Conservation (phyloP, 2,113 vertebrate species). For the Ptychochromis oligacanthus region DNA sequence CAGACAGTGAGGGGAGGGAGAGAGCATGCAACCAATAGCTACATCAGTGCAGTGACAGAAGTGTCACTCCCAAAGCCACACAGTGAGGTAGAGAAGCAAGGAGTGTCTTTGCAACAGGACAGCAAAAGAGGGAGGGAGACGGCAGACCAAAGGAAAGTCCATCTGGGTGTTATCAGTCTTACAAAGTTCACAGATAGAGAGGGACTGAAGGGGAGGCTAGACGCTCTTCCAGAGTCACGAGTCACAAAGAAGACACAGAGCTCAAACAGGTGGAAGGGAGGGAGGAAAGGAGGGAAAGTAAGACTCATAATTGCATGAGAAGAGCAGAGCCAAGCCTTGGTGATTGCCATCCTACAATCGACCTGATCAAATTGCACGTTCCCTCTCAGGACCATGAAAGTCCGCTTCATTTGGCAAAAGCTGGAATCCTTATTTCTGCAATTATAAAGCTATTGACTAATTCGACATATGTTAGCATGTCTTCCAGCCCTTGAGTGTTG, state of each 20-base stretch:
- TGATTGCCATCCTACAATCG: constrained; percentile 70
- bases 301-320: constrained; percentile 28
- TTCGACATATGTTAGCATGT: constrained; percentile 71
- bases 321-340: constrained; percentile 31
- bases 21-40: constrained; percentile 52
- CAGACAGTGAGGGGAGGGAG: constrained; percentile 47
- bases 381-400: constrained; percentile 63
- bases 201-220: constrained; percentile 80
- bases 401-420: constrained; percentile 70
- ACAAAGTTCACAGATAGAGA: constrained; percentile 91
- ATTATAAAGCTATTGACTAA: constrained; percentile 77
- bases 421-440: constrained; percentile 64
- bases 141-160: constrained; percentile 72
- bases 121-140: constrained; percentile 31
- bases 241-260: constrained; percentile 74
- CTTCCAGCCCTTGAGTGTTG: constrained; percentile 59
- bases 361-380: constrained; percentile 67
- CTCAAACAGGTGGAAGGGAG: constrained; percentile 41
- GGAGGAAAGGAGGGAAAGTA: neutral
- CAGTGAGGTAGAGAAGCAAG: constrained; percentile 34
- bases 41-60: constrained; percentile 71
- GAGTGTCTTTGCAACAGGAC: constrained; percentile 46
- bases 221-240: constrained; percentile 78
- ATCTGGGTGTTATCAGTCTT: constrained; percentile 81
- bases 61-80: constrained; percentile 73